These are phyloP conservation scores for Hydriomena furcata DNA, from an alignment of 2,888 invertebrate species.

Conservation along the genomic window DNA sequence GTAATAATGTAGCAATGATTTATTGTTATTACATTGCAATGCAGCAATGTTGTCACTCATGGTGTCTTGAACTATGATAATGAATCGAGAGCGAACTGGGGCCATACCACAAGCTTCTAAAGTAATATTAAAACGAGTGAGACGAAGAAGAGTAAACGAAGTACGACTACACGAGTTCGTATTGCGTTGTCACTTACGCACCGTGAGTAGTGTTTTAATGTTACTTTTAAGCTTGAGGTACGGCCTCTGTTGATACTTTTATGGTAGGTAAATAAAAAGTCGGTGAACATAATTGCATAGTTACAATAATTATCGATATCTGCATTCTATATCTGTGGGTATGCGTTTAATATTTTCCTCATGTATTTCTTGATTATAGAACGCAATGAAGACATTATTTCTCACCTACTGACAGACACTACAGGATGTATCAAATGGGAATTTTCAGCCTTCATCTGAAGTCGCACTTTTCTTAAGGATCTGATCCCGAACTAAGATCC, in stretches of 20 bases:
- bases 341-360: neutral
- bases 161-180: too few species aligned
- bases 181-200: too few species aligned
- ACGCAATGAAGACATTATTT: neutral
- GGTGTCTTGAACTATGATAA: constrained; percentile 32
- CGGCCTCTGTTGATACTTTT: constrained; percentile 13
- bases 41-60: constrained; percentile 45
- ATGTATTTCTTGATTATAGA: neutral
- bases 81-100: constrained; percentile 23
- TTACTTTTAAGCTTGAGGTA: too few species aligned
- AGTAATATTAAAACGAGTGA: too few species aligned
- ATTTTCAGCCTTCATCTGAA: too few species aligned
- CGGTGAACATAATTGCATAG: constrained; percentile 8
- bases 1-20: constrained; percentile 66
- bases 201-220: too few species aligned
- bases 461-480: too few species aligned
- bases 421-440: too few species aligned
- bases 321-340: constrained; percentile 4
- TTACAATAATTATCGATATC: constrained; percentile 10
- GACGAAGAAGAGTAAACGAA: too few species aligned
- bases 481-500: too few species aligned
- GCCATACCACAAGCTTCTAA: too few species aligned
- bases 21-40: constrained; percentile 59
- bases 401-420: too few species aligned
- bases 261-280: constrained; percentile 19